Conservation (phyloP, 1,140 invertebrate species). For the Cyphomyrmex costatus region DNA sequence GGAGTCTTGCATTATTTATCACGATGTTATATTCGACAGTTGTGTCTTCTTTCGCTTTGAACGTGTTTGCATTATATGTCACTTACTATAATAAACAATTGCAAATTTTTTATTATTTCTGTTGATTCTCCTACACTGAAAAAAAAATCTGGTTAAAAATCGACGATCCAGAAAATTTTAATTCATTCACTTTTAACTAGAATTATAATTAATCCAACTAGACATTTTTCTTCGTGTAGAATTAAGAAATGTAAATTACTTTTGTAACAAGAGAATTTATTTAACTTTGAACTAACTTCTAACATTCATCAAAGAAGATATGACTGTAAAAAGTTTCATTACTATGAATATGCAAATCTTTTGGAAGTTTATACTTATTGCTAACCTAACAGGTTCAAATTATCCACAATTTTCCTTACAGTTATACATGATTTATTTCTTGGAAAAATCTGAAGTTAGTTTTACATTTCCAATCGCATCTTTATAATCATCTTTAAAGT, state of each 20-base stretch:
- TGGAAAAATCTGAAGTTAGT: background rate
- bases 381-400: background rate
- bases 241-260: background rate
- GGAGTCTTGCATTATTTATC: slow-evolving; percentile 22
- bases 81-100: background rate
- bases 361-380: background rate
- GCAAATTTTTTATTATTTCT: background rate
- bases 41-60: background rate
- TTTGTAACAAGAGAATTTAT: background rate
- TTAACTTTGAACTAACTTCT: background rate
- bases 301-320: background rate
- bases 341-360: background rate
- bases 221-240: too few relatives aligned
- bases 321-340: background rate
- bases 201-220: too few relatives aligned
- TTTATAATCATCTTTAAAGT: slow-evolving; percentile 54
- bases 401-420: background rate
- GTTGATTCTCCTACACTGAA: background rate
- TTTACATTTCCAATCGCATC: slow-evolving; percentile 45
- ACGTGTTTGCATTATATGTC: background rate
- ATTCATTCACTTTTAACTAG: too few relatives aligned
- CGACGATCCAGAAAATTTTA: too few relatives aligned
- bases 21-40: slow-evolving; percentile 16
- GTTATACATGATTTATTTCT: background rate
- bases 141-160: too few relatives aligned